phyloP scores from a whole-genome alignment of 2,797 vertebrate genomes.

The Takifugu ocellatus region DNA sequence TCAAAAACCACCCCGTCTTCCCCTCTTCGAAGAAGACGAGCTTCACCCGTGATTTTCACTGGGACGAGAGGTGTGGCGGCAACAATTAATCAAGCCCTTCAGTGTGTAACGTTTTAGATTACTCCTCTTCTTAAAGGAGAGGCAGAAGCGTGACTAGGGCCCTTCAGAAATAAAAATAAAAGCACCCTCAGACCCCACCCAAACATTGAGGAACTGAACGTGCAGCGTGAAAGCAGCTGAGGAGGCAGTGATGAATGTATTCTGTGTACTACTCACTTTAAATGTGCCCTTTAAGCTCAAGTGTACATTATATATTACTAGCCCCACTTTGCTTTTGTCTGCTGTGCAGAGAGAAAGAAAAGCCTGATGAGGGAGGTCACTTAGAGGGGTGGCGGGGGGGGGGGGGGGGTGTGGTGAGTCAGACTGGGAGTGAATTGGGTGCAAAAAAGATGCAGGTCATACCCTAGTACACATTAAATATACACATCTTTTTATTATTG shows the following conservation, averaged over 20 bases:
- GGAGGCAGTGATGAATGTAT: conserved; percentile 42
- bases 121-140: background rate
- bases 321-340: conserved; percentile 34
- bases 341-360: conserved; percentile 19
- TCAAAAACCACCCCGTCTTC: conserved; percentile 16
- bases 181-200: conserved; percentile 20
- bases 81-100: conserved; percentile 34
- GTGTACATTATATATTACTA: conserved; percentile 61
- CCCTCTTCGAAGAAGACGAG: too few relatives aligned
- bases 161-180: too few relatives aligned
- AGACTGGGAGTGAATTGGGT: background rate
- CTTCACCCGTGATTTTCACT: conserved; percentile 22
- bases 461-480: too few relatives aligned
- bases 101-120: conserved; percentile 10
- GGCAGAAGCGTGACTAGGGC: too few relatives aligned
- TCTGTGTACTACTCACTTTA: conserved; percentile 36
- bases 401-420: conserved; percentile 30
- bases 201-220: conserved; percentile 6
- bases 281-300: conserved; percentile 38
- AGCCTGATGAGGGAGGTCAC: conserved; percentile 33
- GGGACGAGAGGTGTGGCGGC: conserved; percentile 8
- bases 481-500: too few relatives aligned
- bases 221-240: conserved; percentile 4
- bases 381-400: conserved; percentile 22
- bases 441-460: too few relatives aligned